Base-by-base conservation (phyloP, 2,888 invertebrate genomes). In the Notocelia uddmanniana region DNA sequence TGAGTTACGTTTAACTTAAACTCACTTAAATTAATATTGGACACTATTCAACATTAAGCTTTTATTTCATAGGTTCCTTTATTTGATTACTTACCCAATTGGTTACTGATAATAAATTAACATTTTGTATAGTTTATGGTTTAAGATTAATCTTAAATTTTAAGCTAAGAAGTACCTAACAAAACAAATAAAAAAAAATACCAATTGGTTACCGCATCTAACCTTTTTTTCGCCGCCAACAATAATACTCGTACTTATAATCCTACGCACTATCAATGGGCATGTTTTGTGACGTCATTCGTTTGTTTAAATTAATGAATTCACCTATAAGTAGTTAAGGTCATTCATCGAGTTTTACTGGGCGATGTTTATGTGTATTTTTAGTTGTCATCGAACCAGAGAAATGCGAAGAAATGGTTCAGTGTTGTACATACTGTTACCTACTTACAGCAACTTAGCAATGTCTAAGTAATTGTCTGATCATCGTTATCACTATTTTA, bases 261-360 rank as follows among this genome's bases (percentile, higher is more conserved):
- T 55, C 62, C 67, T 62, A 72, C 72, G 72, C 60, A 59, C 1
- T 55, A 13, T 67, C 60, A 60, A 67, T 67, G 50, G 54, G 13
- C 31, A 67, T 34, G 72, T 31, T 67, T 58, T 45, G 45, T 31
- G 62, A 62, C 62, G 66, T 72, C 67, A 62, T 57, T 67, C 67
- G 62, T 68, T 57, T 62, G 55, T 55, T 66, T 60, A 55, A 62
- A 72, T 72, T 60, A 71, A 68, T 55, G 59, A 71, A 23, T 54
- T 52, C 62, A 54, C 60, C 34, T 60, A 54, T n/a, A 13, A 60
- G 58, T 67, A 13, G 31, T 66, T 55, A 72, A 71, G 71, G 67
- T 67, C 66, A 41, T 34, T 52, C 58, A 23, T 31, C 37, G 45
- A 31, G 37, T 31, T 55, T 71, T 66, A 60, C 31, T 54, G 15